phyloP scores from a whole-genome alignment of 2,113 vertebrate species.

The Malurus cyaneus region DNA sequence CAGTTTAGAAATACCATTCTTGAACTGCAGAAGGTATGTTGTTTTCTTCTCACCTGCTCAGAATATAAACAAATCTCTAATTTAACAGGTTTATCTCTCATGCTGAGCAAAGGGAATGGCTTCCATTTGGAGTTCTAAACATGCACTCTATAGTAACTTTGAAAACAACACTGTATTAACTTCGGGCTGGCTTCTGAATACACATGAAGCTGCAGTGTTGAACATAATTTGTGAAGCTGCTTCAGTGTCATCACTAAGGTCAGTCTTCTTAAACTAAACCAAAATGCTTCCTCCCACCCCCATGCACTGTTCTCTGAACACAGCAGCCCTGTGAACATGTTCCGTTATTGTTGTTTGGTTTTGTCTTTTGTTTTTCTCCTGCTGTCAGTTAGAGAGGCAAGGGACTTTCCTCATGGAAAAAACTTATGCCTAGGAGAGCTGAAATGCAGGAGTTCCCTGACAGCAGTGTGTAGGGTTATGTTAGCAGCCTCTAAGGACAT shows the following conservation, averaged over 20 bases:
- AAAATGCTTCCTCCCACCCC: background rate
- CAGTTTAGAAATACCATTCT: conserved; percentile 1
- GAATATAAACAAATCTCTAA: conserved; percentile 56
- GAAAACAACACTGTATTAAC: background rate
- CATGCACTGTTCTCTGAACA: background rate
- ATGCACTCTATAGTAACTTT: background rate
- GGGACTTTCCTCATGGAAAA: background rate
- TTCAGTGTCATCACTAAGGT: background rate
- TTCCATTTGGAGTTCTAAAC: conserved; percentile 35
- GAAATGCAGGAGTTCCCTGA: background rate
- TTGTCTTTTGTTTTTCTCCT: background rate
- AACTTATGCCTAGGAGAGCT: background rate
- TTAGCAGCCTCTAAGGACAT: background rate
- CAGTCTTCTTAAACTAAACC: background rate
- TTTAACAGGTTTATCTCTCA: background rate
- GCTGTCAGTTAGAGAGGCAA: background rate
- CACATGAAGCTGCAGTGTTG: background rate
- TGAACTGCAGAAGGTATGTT: background rate
- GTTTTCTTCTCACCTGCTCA: conserved; percentile 38
- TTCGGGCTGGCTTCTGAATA: conserved; percentile 15
- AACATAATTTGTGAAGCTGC: background rate
- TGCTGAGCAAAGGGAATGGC: background rate
- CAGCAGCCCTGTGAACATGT: background rate
- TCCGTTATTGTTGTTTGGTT: background rate
- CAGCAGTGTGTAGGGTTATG: background rate